A percentile compares a stretch with the other conserved stretches of the same genome.
Conservation (phyloP, 1,140 invertebrate genomes). For the Eueides isabella region DNA sequence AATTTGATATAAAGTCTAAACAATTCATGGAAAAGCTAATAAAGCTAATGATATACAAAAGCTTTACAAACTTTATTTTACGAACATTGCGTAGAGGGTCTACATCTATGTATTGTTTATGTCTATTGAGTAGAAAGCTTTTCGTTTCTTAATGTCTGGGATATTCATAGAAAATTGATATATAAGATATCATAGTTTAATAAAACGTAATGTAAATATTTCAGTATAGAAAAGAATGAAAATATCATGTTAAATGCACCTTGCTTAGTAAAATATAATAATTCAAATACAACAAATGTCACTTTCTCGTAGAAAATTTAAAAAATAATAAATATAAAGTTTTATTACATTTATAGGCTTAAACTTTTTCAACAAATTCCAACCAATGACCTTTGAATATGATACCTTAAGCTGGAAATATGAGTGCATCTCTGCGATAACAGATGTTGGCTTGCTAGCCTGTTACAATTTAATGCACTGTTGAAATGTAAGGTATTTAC, state of each 20-base stretch:
- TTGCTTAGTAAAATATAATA: background rate
- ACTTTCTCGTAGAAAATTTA: background rate
- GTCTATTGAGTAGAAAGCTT: background rate
- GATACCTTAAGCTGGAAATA: slow-evolving; percentile 54
- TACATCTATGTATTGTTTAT: background rate
- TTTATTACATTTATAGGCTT: too few species aligned
- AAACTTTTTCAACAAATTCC: background rate
- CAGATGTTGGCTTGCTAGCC: background rate
- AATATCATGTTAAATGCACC: too few species aligned
- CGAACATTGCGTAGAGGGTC: background rate
- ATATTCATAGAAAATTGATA: background rate
- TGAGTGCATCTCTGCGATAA: slow-evolving; percentile 56
- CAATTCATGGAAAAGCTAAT: slow-evolving; percentile 12
- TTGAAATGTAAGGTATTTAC: background rate
- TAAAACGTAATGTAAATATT: background rate
- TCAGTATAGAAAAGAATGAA: too few species aligned
- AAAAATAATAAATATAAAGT: background rate
- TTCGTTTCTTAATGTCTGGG: background rate
- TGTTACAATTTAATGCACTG: background rate
- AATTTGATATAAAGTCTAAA: slow-evolving; percentile 26
- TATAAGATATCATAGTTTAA: background rate
- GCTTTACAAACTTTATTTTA: slow-evolving; percentile 10
- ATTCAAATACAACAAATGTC: background rate
- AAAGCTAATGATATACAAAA: slow-evolving; percentile 26
- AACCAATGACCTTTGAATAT: too few species aligned